Base-by-base conservation (phyloP, 2,888 invertebrate genomes). In the Hemistola chrysoprasaria region DNA sequence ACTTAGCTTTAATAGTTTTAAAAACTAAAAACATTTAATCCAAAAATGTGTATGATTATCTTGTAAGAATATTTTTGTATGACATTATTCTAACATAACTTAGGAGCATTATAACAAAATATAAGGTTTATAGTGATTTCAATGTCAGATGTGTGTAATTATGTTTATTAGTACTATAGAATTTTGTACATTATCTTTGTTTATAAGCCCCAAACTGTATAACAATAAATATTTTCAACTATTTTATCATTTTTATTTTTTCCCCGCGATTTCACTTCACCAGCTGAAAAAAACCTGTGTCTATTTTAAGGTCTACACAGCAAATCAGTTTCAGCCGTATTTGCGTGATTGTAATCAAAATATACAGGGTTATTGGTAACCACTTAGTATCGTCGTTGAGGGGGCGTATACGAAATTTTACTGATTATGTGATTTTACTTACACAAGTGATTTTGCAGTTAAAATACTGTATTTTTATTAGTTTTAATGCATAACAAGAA, bases 1-100 rank as follows among this genome's bases (percentile, higher is more conserved):
- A 68, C 24, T 83, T 83, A 88, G 86, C 87, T 88, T 88, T 88
- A 88, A 87, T 87, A 86, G 85, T 67, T 81, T 77, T 74, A 81
- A 80, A 61, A 79, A 76, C 37, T 38, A 69, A 63, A 63, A 70
- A 58, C 59, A 51, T 64, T 62, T 65, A 62, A 69, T 66, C 83
- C 83, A 87, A 86, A 86, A 54, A 41, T 56, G 53, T 61, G 58
- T 57, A 55, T 50, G 62, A 55, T 51, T 27, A 66, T 65, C 59
- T 63, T 51, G n/a, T 66, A 25, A 22, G 22, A 20, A 30, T 8
- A 23, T 23, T 37, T 34, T 29, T 34, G 6, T 29, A 62, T 60
- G 54, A 62, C 64, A 60, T 62, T 60, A 60, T 61, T 54, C 40
- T 61, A 60, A 62, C 56, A 56, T 60, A 42, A 27, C 58, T 16